These are phyloP conservation scores for Hypomesus transpacificus DNA, from an alignment of 2,113 vertebrate genomes.

Conservation along the genomic window DNA sequence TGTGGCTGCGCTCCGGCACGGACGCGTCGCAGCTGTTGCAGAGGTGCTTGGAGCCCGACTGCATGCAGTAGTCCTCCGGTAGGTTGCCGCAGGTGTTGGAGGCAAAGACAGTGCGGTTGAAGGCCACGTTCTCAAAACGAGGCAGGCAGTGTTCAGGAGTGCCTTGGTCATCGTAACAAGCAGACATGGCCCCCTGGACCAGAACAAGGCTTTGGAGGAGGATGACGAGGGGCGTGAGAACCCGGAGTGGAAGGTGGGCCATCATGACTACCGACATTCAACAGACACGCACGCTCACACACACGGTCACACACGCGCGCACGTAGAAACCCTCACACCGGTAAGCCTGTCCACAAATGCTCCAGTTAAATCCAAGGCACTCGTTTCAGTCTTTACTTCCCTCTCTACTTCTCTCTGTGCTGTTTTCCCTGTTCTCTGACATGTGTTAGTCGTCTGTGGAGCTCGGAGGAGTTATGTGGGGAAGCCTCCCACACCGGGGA, in stretches of 20 bases:
- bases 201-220: slow-evolving; percentile 33
- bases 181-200: slow-evolving; percentile 65
- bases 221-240: slow-evolving; percentile 43
- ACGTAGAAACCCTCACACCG: slow-evolving; percentile 27
- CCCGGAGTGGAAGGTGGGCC: slow-evolving; percentile 37
- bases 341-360: slow-evolving; percentile 31
- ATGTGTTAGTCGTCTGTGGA: slow-evolving; percentile 60
- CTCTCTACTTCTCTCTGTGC: slow-evolving; percentile 7
- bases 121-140: slow-evolving; percentile 86
- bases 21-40: slow-evolving; percentile 80
- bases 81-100: slow-evolving; percentile 83
- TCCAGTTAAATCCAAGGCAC: slow-evolving; percentile 24
- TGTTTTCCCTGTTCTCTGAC: slow-evolving; percentile 41
- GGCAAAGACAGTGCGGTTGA: slow-evolving; percentile 68
- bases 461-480: slow-evolving; percentile 53
- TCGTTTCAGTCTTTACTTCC: not conserved
- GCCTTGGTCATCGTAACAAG: slow-evolving; percentile 75
- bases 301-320: slow-evolving; percentile 23
- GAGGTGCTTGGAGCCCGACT: slow-evolving; percentile 76
- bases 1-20: slow-evolving; percentile 73
- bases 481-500: slow-evolving; percentile 50
- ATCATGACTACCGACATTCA: slow-evolving; percentile 22
- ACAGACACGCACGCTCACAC: slow-evolving; percentile 9
- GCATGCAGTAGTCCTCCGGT: slow-evolving; percentile 88
- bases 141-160: slow-evolving; percentile 81